Evolutionary conservation across 2,888 invertebrate species (phyloP), one percentile per base, ranked within the genome.

Genomic region (Dastarcus helophoroides): DNA sequence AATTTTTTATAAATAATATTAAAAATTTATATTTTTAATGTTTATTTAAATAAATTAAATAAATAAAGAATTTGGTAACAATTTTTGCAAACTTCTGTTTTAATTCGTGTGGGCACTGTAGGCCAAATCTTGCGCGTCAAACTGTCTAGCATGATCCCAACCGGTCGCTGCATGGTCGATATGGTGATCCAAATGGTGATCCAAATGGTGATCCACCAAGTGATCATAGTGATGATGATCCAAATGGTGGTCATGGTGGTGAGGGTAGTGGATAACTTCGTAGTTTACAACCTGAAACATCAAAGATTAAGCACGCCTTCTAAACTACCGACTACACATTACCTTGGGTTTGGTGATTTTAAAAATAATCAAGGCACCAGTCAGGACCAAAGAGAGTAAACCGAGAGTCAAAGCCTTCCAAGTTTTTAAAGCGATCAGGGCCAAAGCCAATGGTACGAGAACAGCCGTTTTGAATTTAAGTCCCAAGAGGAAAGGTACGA

Each of bases 381-480:
- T 84, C 25, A 86, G 66, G 13, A 86, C 86, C 52, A 88, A 63
- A 2, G 86, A 86, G 36, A 88, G 71, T 3, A 88, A 73, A 37
- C 85, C 86, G 42, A 88, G 68, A 5, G 88, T 86, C 45, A 86
- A 65, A 22, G 88, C 88, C 59, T 88, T 88, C 88, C 88, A 88
- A 9, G 88, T 85, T 61, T 86, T 86, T 33, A 86, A 65, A 1
- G 88, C 88, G 50, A 88, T 86, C 35, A 86, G 63, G 17, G 83
- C 81, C 33, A 88, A 67, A 8, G 82, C 82, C 37, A 86, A 60
- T 0, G 86, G 88, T 22, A 85, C 82, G 47, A 88, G 59, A 15
- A 85, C 81, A 11, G 84, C 81, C 28, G 85, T 79, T 62, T 86
- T 86, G 67, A 86, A 81, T 60, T 86, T 88, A 40, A 88, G 65